Evolutionary conservation across 1,140 invertebrate genomes (phyloP), one percentile per base, ranked within the genome.

Genomic region (Drosophila kohkoa): DNA sequence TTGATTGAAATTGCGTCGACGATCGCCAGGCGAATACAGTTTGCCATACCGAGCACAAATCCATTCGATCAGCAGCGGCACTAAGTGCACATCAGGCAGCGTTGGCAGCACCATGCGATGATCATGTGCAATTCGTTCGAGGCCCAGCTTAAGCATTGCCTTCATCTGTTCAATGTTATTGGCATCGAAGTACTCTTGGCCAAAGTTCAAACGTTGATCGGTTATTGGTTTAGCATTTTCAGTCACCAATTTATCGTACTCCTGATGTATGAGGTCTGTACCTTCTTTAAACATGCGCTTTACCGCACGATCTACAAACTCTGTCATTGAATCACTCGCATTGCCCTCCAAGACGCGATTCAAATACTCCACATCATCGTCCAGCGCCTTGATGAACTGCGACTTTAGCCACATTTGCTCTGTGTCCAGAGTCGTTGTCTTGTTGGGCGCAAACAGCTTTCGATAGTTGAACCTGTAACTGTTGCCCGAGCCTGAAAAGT

Each of bases 41-140:
- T 86, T 75, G 7, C 85, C 85, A 52, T 89, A 91, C 0, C 89
- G 79, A 2, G 45, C 15, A 4, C 74, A 54, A 5, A 91, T 86
- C 89, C 89, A 91, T 16, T 91, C 79, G 8, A 74, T 48, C 2
- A 91, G 76, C 8, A 86, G 54, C 0, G 88, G 88, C 5, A 76
- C 60, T 0, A 15, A n/a, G 4, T 91, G 73, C 1, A 80, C 89
- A 32, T 89, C 25, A 0, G 89, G 89, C 43, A 91, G 38, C 2
- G 83, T 75, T 55, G 89, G 81, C 32, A 91, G 8, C 0, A 91
- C 75, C 52, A 73, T 89, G 8, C 75, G 75, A 16, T 20, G 55
- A 52, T 91, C 79, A 38, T 73, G 6, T 11, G 59, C 76, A 6
- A 91, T 77, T 1, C 35, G 54, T 4, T 58, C 28, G 4, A 91